Evolutionary conservation across 2,797 vertebrate genomes (phyloP).

Genomic region (Notolabrus celidotus): DNA sequence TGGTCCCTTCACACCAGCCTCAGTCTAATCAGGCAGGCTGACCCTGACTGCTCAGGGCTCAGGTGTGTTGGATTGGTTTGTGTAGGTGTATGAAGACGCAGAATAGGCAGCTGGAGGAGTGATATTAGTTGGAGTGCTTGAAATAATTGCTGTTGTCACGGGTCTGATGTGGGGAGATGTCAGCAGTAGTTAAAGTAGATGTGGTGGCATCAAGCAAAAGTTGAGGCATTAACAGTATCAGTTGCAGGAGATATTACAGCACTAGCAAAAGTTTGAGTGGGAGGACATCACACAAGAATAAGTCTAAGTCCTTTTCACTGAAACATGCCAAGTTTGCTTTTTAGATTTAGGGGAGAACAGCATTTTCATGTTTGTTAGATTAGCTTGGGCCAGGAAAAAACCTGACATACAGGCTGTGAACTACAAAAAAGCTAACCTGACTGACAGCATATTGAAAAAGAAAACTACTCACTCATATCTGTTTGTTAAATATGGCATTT

Average conservation of each 20-base stretch:
- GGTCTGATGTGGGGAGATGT: constrained; percentile 9
- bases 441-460: no score
- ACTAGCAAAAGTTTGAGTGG: background rate
- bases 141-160: constrained; percentile 25
- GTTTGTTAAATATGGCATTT: no score
- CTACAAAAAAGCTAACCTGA: no score
- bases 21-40: constrained; percentile 73
- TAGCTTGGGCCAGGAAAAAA: no score
- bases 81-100: constrained; percentile 43
- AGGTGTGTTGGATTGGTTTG: constrained; percentile 71
- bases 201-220: constrained; percentile 9
- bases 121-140: constrained; percentile 12
- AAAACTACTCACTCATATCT: no score
- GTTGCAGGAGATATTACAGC: background rate
- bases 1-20: constrained; percentile 75
- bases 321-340: background rate
- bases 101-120: constrained; percentile 22
- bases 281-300: background rate
- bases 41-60: constrained; percentile 71
- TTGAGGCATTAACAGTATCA: background rate
- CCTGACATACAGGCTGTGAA: no score
- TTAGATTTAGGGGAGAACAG: no score
- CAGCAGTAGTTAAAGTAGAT: background rate
- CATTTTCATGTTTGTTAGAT: background rate
- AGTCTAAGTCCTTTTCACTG: background rate